Evolutionary conservation across 2,113 vertebrate genomes (phyloP).

Genomic region (Paramisgurnus dabryanus): DNA sequence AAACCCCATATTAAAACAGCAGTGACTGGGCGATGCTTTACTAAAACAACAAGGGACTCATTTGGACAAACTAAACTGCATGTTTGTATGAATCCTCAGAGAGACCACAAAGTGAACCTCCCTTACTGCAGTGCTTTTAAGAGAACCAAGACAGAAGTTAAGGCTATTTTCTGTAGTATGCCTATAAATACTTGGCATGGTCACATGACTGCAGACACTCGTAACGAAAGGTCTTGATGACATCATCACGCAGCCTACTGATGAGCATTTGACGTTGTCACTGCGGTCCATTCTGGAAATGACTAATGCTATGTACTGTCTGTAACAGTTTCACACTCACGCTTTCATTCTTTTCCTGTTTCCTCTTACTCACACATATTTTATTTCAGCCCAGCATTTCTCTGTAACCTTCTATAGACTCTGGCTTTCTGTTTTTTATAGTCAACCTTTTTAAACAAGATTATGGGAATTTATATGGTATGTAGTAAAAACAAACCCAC

Average conservation of each 20-base stretch:
- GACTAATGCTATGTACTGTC: constrained; percentile 53
- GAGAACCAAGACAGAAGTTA: constrained; percentile 33
- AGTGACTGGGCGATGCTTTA: neutral
- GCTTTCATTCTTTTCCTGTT: neutral
- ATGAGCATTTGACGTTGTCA: constrained; percentile 59
- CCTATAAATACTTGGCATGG: constrained; percentile 58
- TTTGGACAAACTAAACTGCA: constrained; percentile 21
- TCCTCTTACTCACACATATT: neutral
- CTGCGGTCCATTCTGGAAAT: constrained; percentile 53
- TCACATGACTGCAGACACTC: constrained; percentile 54
- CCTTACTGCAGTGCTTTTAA: constrained; percentile 26
- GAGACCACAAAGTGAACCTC: constrained; percentile 28
- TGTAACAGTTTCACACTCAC: constrained; percentile 30
- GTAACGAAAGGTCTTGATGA: constrained; percentile 58
- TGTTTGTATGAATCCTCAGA: constrained; percentile 20
- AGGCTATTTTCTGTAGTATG: constrained; percentile 39
- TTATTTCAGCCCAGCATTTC: neutral
- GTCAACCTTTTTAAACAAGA: no score
- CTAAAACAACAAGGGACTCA: neutral
- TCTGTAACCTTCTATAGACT: neutral
- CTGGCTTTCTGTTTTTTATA: neutral
- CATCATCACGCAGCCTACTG: constrained; percentile 54
- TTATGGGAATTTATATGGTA: no score
- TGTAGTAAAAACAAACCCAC: neutral
- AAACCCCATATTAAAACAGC: neutral